These are phyloP conservation scores for Chrysolophus pictus DNA, from an alignment of 2,797 vertebrate species.

Conservation along the genomic window DNA sequence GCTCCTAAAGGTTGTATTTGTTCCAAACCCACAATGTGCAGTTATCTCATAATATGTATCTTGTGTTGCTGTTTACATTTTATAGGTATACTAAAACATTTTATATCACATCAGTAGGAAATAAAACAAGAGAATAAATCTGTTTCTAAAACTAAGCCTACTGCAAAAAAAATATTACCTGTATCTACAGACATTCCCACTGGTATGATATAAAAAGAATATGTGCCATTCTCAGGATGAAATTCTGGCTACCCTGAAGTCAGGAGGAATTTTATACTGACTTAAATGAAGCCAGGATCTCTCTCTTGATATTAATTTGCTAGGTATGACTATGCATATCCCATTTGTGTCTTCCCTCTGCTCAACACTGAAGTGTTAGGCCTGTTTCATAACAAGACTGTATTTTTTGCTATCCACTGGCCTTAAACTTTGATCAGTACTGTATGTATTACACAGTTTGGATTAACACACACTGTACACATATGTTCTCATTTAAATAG, in stretches of 20 bases:
- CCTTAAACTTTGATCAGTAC: background rate
- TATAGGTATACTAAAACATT: constrained; percentile 56
- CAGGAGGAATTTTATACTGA: constrained; percentile 19
- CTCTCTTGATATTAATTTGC: constrained; percentile 30
- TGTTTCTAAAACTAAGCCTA: constrained; percentile 44
- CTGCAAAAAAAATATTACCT: constrained; percentile 52
- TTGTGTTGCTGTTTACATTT: constrained; percentile 66
- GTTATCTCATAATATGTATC: constrained; percentile 55
- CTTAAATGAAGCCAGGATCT: constrained; percentile 37
- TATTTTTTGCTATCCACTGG: constrained; percentile 19
- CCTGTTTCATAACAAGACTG: background rate
- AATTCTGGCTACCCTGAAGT: constrained; percentile 47
- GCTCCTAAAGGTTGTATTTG: constrained; percentile 54
- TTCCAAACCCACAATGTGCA: constrained; percentile 65
- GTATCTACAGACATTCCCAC: constrained; percentile 56
- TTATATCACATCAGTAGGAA: constrained; percentile 77
- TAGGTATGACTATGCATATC: background rate
- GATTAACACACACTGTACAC: background rate
- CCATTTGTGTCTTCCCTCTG: constrained; percentile 39
- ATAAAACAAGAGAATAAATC: constrained; percentile 51
- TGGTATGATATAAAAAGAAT: constrained; percentile 69
- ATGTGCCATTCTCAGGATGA: constrained; percentile 41
- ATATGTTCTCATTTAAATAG: background rate
- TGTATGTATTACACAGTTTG: constrained; percentile 14
- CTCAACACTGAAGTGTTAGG: background rate